Evolutionary conservation across 2,797 vertebrate genomes (phyloP).

Genomic region (Onychomys leucogaster): DNA sequence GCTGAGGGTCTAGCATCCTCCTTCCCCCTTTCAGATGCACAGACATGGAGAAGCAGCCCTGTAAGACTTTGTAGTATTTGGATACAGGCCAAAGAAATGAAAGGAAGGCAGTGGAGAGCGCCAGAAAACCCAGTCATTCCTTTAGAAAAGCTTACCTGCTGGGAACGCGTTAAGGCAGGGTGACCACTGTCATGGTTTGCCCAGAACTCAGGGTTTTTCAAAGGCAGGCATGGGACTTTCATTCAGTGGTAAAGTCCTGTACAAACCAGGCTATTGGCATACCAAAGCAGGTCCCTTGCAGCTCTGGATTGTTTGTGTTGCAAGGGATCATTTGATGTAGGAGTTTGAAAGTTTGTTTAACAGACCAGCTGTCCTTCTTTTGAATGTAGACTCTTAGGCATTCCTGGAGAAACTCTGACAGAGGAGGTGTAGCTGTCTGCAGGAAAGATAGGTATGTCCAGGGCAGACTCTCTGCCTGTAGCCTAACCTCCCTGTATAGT

Average conservation of each 20-base stretch:
- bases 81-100: neutral
- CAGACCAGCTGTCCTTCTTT: neutral
- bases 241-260: neutral
- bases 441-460: neutral
- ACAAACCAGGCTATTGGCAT: neutral
- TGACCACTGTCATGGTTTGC: neutral
- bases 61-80: neutral
- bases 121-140: neutral
- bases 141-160: neutral
- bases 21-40: neutral
- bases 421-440: neutral
- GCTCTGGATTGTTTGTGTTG: neutral
- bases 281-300: neutral
- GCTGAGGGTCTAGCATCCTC: neutral
- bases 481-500: neutral
- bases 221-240: neutral
- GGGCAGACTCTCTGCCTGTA: neutral
- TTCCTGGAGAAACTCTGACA: neutral
- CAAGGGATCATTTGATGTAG: neutral
- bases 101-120: slow-evolving; percentile 4
- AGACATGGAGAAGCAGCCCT: slow-evolving; percentile 1
- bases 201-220: neutral
- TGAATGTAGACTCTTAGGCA: neutral
- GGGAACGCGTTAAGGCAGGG: neutral
- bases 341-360: slow-evolving; percentile 18